Conservation (phyloP, 2,888 invertebrate genomes). For the Perdita meconis region DNA sequence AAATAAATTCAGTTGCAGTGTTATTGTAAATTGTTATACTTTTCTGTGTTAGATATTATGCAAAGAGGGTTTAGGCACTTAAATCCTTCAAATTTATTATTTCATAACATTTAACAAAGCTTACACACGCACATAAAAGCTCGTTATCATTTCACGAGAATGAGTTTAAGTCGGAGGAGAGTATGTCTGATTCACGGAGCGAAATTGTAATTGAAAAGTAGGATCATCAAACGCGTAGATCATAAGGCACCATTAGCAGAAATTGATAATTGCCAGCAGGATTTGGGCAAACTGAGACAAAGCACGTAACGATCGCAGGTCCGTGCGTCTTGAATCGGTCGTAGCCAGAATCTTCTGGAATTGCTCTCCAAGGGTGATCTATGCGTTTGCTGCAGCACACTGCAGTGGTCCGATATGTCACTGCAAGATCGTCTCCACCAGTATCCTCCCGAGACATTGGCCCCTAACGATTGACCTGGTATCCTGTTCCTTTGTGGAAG, state of each 20-base stretch:
- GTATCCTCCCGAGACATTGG: constrained; percentile 64
- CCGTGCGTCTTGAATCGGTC: constrained; percentile 34
- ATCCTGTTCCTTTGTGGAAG: constrained; percentile 51
- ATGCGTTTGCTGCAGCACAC: constrained; percentile 61
- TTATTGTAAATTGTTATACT: no score
- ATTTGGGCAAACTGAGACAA: constrained; percentile 4
- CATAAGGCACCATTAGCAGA: neutral
- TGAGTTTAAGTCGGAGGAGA: no score
- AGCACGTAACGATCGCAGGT: constrained; percentile 38
- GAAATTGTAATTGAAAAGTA: no score
- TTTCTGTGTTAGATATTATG: no score
- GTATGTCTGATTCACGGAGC: no score
- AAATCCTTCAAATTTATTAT: no score
- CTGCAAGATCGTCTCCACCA: constrained; percentile 57
- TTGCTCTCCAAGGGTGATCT: constrained; percentile 52
- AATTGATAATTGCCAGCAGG: neutral
- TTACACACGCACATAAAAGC: no score
- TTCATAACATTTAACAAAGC: no score
- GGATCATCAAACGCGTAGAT: neutral
- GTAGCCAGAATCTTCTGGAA: constrained; percentile 58
- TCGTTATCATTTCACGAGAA: no score
- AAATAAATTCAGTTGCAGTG: no score
- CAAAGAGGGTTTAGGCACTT: no score
- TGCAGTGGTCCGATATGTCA: constrained; percentile 67
- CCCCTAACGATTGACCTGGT: constrained; percentile 62